Conservation (phyloP, 2,113 vertebrate genomes). For the Gavialis gangeticus region DNA sequence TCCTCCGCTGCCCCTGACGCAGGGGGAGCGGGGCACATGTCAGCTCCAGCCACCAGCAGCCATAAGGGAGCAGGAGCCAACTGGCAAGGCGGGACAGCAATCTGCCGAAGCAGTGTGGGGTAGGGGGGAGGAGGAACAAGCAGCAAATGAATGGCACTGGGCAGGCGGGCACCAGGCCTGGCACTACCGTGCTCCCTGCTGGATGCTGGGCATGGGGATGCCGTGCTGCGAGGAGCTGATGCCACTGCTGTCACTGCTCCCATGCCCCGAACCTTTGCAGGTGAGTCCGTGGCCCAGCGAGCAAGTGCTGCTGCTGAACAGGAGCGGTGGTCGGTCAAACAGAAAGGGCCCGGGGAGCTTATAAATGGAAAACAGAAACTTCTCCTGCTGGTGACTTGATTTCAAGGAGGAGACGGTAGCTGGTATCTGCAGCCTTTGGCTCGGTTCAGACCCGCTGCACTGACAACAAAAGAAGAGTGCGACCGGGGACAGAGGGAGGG, state of each 20-base stretch:
- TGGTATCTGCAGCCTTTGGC: neutral
- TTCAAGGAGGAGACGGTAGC: neutral
- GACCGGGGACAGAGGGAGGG: neutral
- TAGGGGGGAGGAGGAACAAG: rapidly evolving
- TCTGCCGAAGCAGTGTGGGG: neutral
- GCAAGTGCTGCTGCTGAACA: no score
- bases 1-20: neutral
- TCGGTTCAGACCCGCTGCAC: neutral
- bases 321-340: neutral
- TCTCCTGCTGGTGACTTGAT: neutral
- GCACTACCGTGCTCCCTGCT: rapidly evolving
- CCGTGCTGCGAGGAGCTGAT: neutral
- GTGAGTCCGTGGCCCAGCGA: neutral
- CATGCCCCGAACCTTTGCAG: neutral
- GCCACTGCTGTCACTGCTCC: neutral
- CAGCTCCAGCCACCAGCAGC: neutral
- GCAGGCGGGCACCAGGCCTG: rapidly evolving
- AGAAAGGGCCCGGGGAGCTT: neutral
- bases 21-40: neutral
- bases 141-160: rapidly evolving
- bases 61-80: neutral
- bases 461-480: neutral
- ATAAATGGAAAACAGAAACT: neutral
- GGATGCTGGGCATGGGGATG: neutral
- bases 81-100: neutral